Evolutionary conservation across 2,113 vertebrate species (phyloP).

Genomic region (Delphinus delphis): DNA sequence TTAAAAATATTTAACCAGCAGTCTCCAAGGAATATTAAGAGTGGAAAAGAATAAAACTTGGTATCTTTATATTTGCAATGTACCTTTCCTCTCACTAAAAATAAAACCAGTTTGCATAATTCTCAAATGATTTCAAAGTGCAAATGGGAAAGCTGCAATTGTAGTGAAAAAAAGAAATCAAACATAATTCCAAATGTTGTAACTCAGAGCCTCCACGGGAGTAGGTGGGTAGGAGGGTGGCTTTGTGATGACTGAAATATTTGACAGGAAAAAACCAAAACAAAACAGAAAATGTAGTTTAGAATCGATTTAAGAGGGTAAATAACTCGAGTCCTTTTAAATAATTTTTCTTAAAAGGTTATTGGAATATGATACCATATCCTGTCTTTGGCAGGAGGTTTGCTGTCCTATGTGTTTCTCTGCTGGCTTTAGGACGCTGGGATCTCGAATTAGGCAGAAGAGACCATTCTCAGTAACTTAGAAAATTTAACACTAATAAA

Average conservation of each 20-base stretch:
- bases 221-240: accelerated
- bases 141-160: neutral
- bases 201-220: neutral
- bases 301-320: neutral
- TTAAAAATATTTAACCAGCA: neutral
- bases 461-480: neutral
- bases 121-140: constrained; percentile 13
- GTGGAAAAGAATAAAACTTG: constrained; percentile 44
- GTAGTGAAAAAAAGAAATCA: neutral
- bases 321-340: neutral
- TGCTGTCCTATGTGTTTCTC: neutral
- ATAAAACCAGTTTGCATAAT: neutral
- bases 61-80: neutral
- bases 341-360: neutral
- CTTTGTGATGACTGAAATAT: neutral
- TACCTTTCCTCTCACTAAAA: neutral
- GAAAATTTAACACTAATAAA: constrained; percentile 17
- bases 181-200: neutral
- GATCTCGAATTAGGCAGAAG: neutral
- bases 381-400: neutral
- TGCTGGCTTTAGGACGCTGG: neutral
- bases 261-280: neutral
- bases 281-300: neutral
- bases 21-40: neutral
- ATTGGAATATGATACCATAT: neutral